A percentile compares a stretch with the other conserved stretches of the same genome.
Conservation (phyloP, 2,113 vertebrate genomes). For the Paedocypris sp. region DNA sequence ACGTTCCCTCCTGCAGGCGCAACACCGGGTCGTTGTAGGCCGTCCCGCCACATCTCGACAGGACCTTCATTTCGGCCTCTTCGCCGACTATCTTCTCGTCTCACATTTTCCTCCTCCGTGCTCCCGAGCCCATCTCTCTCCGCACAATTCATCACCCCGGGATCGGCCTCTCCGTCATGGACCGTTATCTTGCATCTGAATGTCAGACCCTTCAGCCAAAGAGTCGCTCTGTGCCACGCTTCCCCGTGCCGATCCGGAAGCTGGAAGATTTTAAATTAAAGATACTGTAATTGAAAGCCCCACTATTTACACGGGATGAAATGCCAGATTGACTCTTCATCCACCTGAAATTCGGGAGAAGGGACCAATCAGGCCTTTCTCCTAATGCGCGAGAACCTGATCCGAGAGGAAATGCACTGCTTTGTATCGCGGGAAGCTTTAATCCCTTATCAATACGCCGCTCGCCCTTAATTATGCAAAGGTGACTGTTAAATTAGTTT, state of each 20-base stretch:
- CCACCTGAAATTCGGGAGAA: neutral
- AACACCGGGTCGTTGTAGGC: slow-evolving; percentile 5
- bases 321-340: no score
- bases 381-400: no score
- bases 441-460: slow-evolving; percentile 36
- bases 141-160: slow-evolving; percentile 31
- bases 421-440: slow-evolving; percentile 16
- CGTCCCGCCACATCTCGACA: slow-evolving; percentile 1
- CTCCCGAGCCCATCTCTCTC: slow-evolving; percentile 8
- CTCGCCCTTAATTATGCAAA: slow-evolving; percentile 35
- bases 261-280: no score
- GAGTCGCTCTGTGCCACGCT: neutral
- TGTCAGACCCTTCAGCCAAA: slow-evolving; percentile 27
- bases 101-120: slow-evolving; percentile 25
- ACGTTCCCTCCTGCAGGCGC: neutral
- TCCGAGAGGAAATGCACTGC: slow-evolving; percentile 16
- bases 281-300: no score
- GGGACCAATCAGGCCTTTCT: neutral
- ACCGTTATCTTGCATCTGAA: slow-evolving; percentile 35
- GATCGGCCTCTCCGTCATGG: slow-evolving; percentile 29
- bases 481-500: slow-evolving; percentile 40
- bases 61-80: slow-evolving; percentile 30
- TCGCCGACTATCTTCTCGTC: slow-evolving; percentile 34
- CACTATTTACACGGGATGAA: no score
- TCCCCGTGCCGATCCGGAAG: no score